Base-by-base conservation (phyloP, 2,113 vertebrate species). In the Dissostichus mawsoni region DNA sequence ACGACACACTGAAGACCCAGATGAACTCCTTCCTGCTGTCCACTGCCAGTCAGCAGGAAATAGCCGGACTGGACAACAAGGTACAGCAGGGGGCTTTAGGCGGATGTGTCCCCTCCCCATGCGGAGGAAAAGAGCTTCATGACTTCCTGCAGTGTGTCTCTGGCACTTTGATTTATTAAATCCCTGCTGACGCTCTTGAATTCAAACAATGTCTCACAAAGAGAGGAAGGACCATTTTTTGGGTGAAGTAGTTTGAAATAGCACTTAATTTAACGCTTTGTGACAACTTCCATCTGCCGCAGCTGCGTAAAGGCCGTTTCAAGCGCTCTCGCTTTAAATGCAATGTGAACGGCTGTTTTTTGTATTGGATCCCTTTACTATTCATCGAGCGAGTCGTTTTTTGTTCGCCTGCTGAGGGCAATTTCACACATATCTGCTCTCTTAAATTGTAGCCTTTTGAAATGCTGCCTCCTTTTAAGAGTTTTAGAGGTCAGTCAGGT, bases 1-100 rank as follows among this genome's bases (percentile, higher is more conserved):
- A 99, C 0, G 98, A 99, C 81, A 99, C 98, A 0, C 92, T 99
- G 86, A 99, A 99, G 94, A 99, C 98, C 8, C 98, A 99, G 94
- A 99, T 99, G 98, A 99, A 99, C 94, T 99, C 98, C 58, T 99
- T 99, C 69, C 95, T 99, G 82, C 96, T 99, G 0, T 99, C 98
- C 76, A 99, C 98, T 9, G 97, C 98, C 88, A 99, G 98, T 86
- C 98, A 99, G 69, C 98, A 99, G 93, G 98, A 99, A 85, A 99
- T 99, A 12, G 98, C 98, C 57, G 97, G 98, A 76, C 92, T 99
- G 89, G 98, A 99, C 92, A 99, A 99, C 91, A 99, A 99, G 97
- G 98, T 99, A 73, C 62, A 47, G 13, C 41, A 1, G 18, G 3
- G 11, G 47, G 14, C 36, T 18, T 64, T 25, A 12, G 20, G 14